Conservation (phyloP, 1,140 invertebrate genomes). For the Chrysomallon squamiferum region DNA sequence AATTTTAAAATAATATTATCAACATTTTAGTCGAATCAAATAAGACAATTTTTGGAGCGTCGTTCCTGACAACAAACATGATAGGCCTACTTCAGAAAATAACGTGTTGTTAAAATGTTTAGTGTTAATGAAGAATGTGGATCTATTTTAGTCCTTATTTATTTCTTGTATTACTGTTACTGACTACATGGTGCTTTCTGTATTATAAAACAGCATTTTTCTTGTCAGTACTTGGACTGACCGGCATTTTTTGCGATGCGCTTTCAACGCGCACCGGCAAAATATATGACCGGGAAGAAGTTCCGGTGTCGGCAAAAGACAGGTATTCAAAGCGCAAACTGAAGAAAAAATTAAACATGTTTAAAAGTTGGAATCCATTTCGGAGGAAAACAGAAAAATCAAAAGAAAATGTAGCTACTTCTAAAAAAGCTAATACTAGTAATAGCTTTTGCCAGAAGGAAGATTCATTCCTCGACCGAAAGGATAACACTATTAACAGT, state of each 20-base stretch:
- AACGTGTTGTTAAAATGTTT: constrained; percentile 9
- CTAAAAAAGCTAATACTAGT: neutral
- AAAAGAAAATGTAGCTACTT: neutral
- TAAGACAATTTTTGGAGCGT: too few relatives aligned
- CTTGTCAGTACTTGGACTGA: neutral
- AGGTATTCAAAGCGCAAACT: neutral
- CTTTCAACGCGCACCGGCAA: neutral
- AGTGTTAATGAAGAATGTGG: constrained; percentile 11
- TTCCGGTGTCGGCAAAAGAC: too few relatives aligned
- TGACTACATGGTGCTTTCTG: neutral
- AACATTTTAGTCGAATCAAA: too few relatives aligned
- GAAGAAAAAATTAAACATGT: constrained; percentile 10
- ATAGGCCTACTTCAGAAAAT: too few relatives aligned
- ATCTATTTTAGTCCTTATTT: constrained; percentile 9
- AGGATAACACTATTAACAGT: neutral
- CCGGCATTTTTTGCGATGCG: neutral
- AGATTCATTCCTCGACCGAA: neutral
- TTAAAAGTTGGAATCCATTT: constrained; percentile 19
- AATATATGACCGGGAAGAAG: neutral
- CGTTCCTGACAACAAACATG: too few relatives aligned
- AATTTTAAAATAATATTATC: too few relatives aligned
- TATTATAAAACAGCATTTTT: constrained; percentile 1
- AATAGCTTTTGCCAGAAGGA: neutral
- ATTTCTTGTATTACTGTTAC: neutral
- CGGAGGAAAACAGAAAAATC: constrained; percentile 6